Base-by-base conservation (phyloP, 92 coral and sea anemone species). In the Zoanthus sociatus region DNA sequence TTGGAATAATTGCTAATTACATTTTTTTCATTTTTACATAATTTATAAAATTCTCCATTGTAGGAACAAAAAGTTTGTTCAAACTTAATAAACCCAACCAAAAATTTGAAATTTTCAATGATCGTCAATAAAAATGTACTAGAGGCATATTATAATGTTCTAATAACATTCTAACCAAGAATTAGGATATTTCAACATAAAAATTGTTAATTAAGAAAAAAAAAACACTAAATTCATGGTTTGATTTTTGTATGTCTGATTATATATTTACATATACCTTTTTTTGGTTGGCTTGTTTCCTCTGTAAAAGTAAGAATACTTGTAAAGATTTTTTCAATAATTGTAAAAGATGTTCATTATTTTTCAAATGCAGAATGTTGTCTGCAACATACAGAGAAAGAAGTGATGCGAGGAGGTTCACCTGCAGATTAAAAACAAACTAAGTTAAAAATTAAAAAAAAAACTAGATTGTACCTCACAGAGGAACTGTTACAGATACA, bases 211-310 rank as follows among this genome's bases (percentile, higher is more conserved):
- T n/a, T n/a, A n/a, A 56, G 4, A 12, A 6, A 13, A 56, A 13
- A 12, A 56, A 12, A 56, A 2, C 1, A 37, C 42, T 2, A 3
- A 16, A 63, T 6, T 63, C 17, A 3, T 50, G 55, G 9, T 50
- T 50, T 50, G 12, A 50, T 50, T 50, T 50, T 11, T 50, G 55
- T 9, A 50, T 50, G 55, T 9, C 42, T 37, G 42, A 37, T 4
- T 37, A 0, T 37, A 37, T 37, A 37, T 2, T 37, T 37, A 60
- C 3, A 26, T 60, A 13, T 87, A 93, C 96, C 94, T 94, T 94
- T 73, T 88, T 92, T 46, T 93, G 98, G 70, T 94, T 94, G 13
- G 92, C 90, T 48, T 94, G 96, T 73, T 83, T 79, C 77, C 96
- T 83, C 82, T 93, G 96, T 4, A 89, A 46, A 48, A 89, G 54